Evolutionary conservation across 1,140 invertebrate species (phyloP), one percentile per base, ranked within the genome.

Genomic region (Heliconius melpomene): DNA sequence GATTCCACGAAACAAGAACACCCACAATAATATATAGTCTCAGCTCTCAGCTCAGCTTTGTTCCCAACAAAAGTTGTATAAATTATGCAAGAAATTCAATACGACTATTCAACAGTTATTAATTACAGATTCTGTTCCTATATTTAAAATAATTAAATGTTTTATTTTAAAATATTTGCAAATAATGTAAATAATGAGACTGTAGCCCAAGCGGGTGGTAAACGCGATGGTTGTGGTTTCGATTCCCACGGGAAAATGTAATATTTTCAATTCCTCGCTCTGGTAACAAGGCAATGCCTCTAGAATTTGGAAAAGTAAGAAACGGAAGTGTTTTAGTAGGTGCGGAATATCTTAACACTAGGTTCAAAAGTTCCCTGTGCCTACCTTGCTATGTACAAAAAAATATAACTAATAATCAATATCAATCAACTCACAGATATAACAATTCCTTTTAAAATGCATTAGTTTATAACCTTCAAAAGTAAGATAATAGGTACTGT

Each of bases 391-490:
- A 23, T 26, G 11, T 60, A 9, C 2, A 2, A 60, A 46, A 57
- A n/a, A 23, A 60, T 60, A 60, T 23, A 60, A 60, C 8, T 60
- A 20, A 60, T 60, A 23, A 60, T n/a, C 32, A 36, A 36, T 36
- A 5, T 7, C 32, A 36, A 7, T 36, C 32, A 36, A 36, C 54
- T 60, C 54, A 60, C 18, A 60, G 23, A 3, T n/a, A 60, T 60
- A 60, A 60, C 20, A 23, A 23, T 60, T n/a, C 54, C 20, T 60
- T 66, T 13, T 66, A 66, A 29, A 66, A 26, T 66, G 26, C 60
- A 66, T 66, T 66, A 29, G 60, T 23, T 60, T 60, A 23, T 66
- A 66, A 66, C 60, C 60, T 66, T 66, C 60, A 29, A 66, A 66
- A 29, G 26, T 29, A 29, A 66, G 23, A 66, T 66, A 66, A 29